Evolutionary conservation across 2,113 vertebrate genomes (phyloP).

Genomic region (Marmota flaviventris): DNA sequence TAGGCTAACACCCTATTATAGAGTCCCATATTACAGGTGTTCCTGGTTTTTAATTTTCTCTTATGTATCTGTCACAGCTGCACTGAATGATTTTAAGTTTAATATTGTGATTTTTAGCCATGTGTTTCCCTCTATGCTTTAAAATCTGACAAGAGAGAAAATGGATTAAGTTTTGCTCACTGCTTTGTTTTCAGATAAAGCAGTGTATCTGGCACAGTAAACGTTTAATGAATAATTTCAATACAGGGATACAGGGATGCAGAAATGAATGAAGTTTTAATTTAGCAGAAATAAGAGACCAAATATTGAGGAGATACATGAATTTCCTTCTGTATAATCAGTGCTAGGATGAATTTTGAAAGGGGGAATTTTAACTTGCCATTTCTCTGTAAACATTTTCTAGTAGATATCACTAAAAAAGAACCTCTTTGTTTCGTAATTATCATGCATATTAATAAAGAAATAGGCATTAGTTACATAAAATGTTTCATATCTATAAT

Average conservation of each 20-base stretch:
- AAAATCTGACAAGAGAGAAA: background rate
- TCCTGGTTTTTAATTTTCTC: background rate
- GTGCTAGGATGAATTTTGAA: background rate
- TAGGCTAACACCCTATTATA: background rate
- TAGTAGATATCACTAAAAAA: background rate
- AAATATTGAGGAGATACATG: background rate
- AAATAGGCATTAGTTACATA: background rate
- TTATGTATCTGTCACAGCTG: background rate
- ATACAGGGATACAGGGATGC: background rate
- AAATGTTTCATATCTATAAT: conserved; percentile 32
- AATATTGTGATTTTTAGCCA: background rate
- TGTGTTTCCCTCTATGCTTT: background rate
- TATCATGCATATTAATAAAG: conserved; percentile 15
- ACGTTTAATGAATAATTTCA: background rate
- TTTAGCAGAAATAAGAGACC: background rate
- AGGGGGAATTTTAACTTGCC: background rate
- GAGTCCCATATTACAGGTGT: background rate
- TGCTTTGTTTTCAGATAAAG: background rate
- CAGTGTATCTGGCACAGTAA: background rate
- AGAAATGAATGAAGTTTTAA: conserved; percentile 8
- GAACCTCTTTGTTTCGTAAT: conserved; percentile 59
- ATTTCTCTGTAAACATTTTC: conserved; percentile 18
- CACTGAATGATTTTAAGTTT: background rate
- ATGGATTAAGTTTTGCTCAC: background rate
- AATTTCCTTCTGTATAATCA: background rate